Evolutionary conservation across 2,888 invertebrate species (phyloP), one percentile per base, ranked within the genome.

Genomic region (Leptinotarsa tumamoca): DNA sequence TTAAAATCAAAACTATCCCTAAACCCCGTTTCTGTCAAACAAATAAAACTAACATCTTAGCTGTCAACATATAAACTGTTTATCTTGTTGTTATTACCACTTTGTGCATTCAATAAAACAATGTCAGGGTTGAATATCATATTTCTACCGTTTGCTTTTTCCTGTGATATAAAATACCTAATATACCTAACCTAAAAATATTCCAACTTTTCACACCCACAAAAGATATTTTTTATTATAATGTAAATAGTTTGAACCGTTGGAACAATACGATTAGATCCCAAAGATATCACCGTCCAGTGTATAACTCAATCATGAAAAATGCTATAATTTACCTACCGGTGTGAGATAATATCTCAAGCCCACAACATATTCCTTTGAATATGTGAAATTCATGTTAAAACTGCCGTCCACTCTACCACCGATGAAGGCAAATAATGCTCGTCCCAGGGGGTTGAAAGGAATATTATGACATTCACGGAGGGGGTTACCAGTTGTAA

Each of bases 381-480:
- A 79, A 79, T 82, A 82, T 81, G 79, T 70, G 80, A 79, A 79
- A 78, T 80, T 78, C 81, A 82, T 84, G 84, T 85, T 83, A 80
- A 80, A 80, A 77, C 72, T 79, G 58, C 77, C 79, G 80, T 83
- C 84, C 84, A 84, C 85, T 86, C 81, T 85, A 86, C 86, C 84
- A 84, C 85, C 84, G 82, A 82, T 80, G 84, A 82, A 79, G 83
- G 67, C 78, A 76, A 83, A 87, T 86, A 86, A 85, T 85, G 83
- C 74, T 74, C 84, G 67, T 83, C 81, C 78, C 80, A 83, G 86
- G 87, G 86, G 86, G 85, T 82, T 84, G 81, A 86, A 86, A 85
- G 85, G 86, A 85, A 87, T 87, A 87, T 87, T 87, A 85, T 87
- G 87, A 87, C 87, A 84, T 82, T 85, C 86, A 69, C 85, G 81